These are phyloP conservation scores for Apocheima hispidaria DNA, from an alignment of 2,888 invertebrate species.

Conservation along the genomic window DNA sequence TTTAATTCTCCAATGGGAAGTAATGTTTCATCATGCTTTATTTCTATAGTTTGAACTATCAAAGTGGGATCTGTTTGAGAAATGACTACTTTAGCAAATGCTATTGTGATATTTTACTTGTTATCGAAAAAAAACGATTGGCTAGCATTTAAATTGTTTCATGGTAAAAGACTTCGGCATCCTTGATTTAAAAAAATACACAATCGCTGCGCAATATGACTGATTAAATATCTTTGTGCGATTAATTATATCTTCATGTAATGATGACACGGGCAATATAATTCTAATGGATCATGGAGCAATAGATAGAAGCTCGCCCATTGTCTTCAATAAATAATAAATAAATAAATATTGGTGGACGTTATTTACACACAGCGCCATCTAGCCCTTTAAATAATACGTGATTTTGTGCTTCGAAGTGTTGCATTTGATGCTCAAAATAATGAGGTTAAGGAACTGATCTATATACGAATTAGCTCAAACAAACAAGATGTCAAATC, in stretches of 20 bases:
- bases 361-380: too few species aligned
- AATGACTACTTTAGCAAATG: conserved; percentile 20
- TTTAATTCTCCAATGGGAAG: conserved; percentile 30
- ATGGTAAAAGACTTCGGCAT: neutral
- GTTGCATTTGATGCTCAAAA: conserved; percentile 9
- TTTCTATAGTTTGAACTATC: conserved; percentile 38
- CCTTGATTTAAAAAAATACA: neutral
- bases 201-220: too few species aligned
- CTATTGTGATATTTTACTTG: conserved; percentile 9
- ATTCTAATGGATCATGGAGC: too few species aligned
- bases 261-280: conserved; percentile 12
- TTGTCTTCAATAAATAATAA: too few species aligned
- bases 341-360: too few species aligned
- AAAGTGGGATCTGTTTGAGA: conserved; percentile 26
- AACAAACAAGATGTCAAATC: conserved; percentile 22
- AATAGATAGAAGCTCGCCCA: too few species aligned
- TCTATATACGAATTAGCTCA: conserved; percentile 18
- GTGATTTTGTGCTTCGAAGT: conserved; percentile 15
- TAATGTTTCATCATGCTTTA: conserved; percentile 37
- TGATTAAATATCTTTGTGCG: too few species aligned
- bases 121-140: conserved; percentile 8
- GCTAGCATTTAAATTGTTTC: neutral
- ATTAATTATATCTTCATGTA: neutral
- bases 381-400: conserved; percentile 10
- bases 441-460: conserved; percentile 27